Conservation (phyloP, 2,797 vertebrate genomes). For the Notoglanidium macrostoma region DNA sequence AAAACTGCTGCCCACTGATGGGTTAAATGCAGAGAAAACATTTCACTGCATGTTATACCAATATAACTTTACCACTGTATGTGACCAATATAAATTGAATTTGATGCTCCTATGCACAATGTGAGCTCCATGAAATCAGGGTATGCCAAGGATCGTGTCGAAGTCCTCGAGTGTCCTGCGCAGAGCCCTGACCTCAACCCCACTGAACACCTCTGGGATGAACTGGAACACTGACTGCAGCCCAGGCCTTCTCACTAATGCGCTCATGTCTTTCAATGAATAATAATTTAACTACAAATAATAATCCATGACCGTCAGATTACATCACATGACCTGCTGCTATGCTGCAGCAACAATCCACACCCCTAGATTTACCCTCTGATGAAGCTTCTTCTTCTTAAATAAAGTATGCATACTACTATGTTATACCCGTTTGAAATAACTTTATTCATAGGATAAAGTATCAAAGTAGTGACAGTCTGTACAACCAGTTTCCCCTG, state of each 20-base stretch:
- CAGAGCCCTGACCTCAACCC: neutral
- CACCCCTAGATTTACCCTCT: neutral
- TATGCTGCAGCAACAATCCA: neutral
- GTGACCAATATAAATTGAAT: no score
- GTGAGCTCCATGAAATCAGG: neutral
- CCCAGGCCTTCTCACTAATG: neutral
- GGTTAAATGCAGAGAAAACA: no score
- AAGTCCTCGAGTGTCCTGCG: neutral
- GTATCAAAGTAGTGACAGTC: neutral
- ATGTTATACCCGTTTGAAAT: neutral
- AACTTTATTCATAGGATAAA: conserved; percentile 61
- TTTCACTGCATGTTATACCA: no score
- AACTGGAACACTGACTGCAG: no score
- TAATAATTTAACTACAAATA: neutral
- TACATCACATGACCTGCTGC: neutral
- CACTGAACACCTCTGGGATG: neutral
- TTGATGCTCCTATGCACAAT: neutral
- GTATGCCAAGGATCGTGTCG: no score
- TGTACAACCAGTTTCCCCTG: conserved; percentile 11
- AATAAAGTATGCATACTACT: neutral
- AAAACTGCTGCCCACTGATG: no score
- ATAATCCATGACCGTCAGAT: neutral
- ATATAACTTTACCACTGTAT: no score
- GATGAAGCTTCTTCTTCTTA: no score
- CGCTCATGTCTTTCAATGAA: no score